A percentile compares a stretch with the other conserved stretches of the same genome.
phyloP scores from a whole-genome alignment of 2,113 vertebrate genomes.

The Psilopogon haemacephalus region DNA sequence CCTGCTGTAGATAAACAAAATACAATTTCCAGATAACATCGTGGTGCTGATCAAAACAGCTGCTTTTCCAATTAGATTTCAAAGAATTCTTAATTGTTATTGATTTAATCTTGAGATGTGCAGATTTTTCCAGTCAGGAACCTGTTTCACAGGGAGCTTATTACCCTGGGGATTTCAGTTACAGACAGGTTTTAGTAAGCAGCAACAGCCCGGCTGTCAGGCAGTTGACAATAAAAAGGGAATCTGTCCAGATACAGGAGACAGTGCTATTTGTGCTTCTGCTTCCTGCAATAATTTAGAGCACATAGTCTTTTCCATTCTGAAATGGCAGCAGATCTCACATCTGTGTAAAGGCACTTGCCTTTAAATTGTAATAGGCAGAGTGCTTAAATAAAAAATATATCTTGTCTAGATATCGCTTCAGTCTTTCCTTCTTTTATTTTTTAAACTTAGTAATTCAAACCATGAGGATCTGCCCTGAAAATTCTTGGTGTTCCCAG shows the following conservation, averaged over 20 bases:
- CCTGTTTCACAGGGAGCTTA: slow-evolving; percentile 39
- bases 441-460: neutral
- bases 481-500: neutral
- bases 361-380: neutral
- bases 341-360: neutral
- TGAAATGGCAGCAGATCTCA: slow-evolving; percentile 13
- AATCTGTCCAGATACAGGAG: slow-evolving; percentile 35
- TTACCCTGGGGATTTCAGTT: slow-evolving; percentile 45
- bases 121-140: slow-evolving; percentile 52
- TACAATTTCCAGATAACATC: slow-evolving; percentile 71
- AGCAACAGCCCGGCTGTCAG: slow-evolving; percentile 46
- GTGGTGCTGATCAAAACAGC: slow-evolving; percentile 60
- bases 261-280: slow-evolving; percentile 26
- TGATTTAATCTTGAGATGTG: slow-evolving; percentile 68
- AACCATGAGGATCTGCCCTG: neutral
- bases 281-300: slow-evolving; percentile 36
- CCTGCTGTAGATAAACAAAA: slow-evolving; percentile 67
- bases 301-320: neutral
- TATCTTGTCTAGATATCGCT: neutral
- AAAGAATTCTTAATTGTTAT: slow-evolving; percentile 73
- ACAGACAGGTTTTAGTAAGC: slow-evolving; percentile 52
- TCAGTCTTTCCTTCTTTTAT: neutral
- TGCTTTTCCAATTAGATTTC: slow-evolving; percentile 71
- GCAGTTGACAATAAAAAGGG: slow-evolving; percentile 59
- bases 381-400: neutral